Conservation (phyloP, 2,797 vertebrate genomes). For the Benthosema pterotum region DNA sequence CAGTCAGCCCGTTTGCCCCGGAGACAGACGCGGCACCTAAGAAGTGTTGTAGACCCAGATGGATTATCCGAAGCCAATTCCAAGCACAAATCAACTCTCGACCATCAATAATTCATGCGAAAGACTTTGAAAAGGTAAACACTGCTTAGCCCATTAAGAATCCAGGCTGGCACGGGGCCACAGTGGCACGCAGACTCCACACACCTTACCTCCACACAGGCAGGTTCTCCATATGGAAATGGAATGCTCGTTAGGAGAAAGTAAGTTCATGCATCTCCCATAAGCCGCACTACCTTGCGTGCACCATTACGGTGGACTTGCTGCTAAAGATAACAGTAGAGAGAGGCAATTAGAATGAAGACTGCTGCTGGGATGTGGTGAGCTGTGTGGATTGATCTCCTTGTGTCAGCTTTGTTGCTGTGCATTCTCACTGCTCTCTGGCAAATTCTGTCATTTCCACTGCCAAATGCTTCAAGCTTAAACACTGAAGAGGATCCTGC, state of each 20-base stretch:
- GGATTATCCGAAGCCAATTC: constrained; percentile 69
- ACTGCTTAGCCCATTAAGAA: constrained; percentile 71
- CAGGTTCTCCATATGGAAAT: constrained; percentile 36
- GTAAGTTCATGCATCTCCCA: constrained; percentile 32
- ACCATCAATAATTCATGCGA: constrained; percentile 78
- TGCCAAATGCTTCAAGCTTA: constrained; percentile 37
- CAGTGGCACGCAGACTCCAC: constrained; percentile 33
- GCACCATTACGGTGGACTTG: constrained; percentile 58
- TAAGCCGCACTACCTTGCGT: constrained; percentile 48
- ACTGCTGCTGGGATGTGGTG: constrained; percentile 50
- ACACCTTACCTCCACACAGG: constrained; percentile 44
- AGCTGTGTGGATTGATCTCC: constrained; percentile 57
- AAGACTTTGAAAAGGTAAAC: constrained; percentile 74
- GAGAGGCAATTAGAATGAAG: constrained; percentile 73
- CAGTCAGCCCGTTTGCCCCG: constrained; percentile 55
- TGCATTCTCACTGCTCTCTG: constrained; percentile 37
- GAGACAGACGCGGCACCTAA: constrained; percentile 48
- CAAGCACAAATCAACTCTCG: constrained; percentile 61
- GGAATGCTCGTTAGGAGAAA: constrained; percentile 63
- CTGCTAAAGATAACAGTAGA: constrained; percentile 62
- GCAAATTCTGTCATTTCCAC: constrained; percentile 34
- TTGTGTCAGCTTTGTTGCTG: constrained; percentile 55
- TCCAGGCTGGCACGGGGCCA: constrained; percentile 54
- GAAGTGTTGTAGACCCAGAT: constrained; percentile 46
- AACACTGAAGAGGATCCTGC: constrained; percentile 56